Evolutionary conservation across 2,113 vertebrate species (phyloP), one percentile per base, ranked within the genome.

Genomic region (Hemiscyllium ocellatum): DNA sequence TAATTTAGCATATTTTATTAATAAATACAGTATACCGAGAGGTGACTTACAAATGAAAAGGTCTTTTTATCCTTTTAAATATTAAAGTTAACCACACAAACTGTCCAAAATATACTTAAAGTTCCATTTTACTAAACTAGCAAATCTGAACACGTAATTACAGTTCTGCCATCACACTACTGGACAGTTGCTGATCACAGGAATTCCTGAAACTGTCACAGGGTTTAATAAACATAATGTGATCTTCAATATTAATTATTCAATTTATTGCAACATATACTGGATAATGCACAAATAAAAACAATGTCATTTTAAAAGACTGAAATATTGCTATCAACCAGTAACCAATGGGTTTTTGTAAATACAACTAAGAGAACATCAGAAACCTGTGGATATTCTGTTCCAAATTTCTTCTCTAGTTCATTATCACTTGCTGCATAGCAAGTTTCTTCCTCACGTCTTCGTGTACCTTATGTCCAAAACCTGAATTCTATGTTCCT

Each of bases 351-450:
- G 1, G 20, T 56, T 12, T n/a, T 37, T 68, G 33, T 37, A n/a
- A 65, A 66, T 90, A 15, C 26, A 61, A 90, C 12, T 90, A 17
- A 83, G 17, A 42, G 17, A 22, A 42, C 13, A n/a, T 93, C 61
- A 93, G 33, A 93, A 93, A 93, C 37, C 89, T 66, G 89, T 6
- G 89, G n/a, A 42, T 66, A 93, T 65, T 65, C 52, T 90, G 52
- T 66, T 93, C 89, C 66, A 10, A 61, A 61, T 61, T 47, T 61
- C 56, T 61, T 61, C 56, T 33, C 29, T 8, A 76, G 72, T 29
- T 76, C 29, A 33, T 76, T 76, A 33, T 8, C 69, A 70, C 22
- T 70, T 7, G 69, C 69, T 70, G 69, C 24, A 33, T n/a, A 8
- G 24, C 3, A 76, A 76, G 2, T 8, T 76, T 76, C 72, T 76